Evolutionary conservation across 2,888 invertebrate genomes (phyloP), one percentile per base, ranked within the genome.

Genomic region (Melanchra persicariae): DNA sequence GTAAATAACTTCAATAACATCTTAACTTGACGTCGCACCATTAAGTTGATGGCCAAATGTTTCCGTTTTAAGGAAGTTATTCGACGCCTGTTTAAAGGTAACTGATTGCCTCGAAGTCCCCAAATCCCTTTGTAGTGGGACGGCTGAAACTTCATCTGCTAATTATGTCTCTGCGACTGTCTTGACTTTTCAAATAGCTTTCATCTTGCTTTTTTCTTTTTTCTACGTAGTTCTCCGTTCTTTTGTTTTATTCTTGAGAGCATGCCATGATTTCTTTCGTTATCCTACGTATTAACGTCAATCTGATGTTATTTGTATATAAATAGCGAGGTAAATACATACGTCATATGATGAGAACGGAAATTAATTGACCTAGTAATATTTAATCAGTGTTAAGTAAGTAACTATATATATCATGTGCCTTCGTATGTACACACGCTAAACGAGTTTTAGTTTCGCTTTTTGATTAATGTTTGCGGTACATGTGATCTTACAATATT

Each of bases 351-450:
- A 89, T 91, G 90, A 84, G 89, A 89, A 90, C 89, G 92, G 91
- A 92, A 90, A 89, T 88, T 85, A 86, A 87, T 85, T 90, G 90
- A 91, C 92, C 92, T 85, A 90, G 89, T 91, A 91, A 89, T 91
- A 90, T 91, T 90, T 87, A 88, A 90, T 87, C 79, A 87, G 83
- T 84, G 58, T 84, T 86, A 82, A 83, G 72, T 86, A 70, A 80
- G 77, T 83, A 66, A 74, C 61, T 77, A 81, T 26, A 1, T 77
- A 43, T 51, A 57, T 37, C 34, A 57, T 59, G 40, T 59, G 19
- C 26, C 19, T 66, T 59, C 24, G 49, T 82, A 73, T 76, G 81
- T 81, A 82, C 83, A 83, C 85, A 87, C 74, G 87, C 73, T 74
- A 83, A 88, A 88, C 90, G 70, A 84, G 89, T 89, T 88, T 89